Base-by-base conservation (phyloP, 2,797 vertebrate genomes). In the Austrolebias charrua region DNA sequence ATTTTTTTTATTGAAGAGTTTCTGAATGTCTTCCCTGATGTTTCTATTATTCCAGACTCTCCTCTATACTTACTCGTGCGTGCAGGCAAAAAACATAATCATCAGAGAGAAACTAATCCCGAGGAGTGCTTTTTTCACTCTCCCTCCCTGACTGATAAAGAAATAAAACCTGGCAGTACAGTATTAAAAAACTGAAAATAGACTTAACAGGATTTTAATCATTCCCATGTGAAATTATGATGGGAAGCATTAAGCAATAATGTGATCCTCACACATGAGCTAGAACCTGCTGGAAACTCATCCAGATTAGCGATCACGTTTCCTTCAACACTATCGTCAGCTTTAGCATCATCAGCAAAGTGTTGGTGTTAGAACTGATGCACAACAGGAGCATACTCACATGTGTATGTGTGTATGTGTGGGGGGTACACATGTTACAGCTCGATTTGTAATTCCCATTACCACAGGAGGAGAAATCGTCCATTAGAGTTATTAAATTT, bases 401-500 rank as follows among this genome's bases (percentile, higher is more conserved):
- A 44, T 52, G 42, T 29, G 46, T 66, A 71, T 13, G 38, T 69
- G 38, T 61, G 31, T 60, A 38, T 35, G 33, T 35, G 33, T 35
- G 33, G 33, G 7, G 33, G 52, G 15, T 31, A 46, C 12, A 18
- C 44, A 11, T 50, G 28, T 48, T 50, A 60, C 49, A 58, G 44
- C 63, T 77, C 75, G 71, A 73, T 81, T 76, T 56, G 46, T 54
- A 44, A 44, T 66, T 63, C 3, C 44, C 18, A 1, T 53, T 62
- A 46, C 77, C 75, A 80, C 55, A 49, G 38, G 42, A 59, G 56
- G 46, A 73, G 19, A 64, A 62, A 33, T 60, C 24, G 42, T 75
- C 73, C 84, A 88, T 90, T 83, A 87, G 54, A 44, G 65, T 81
- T 81, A 89, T 90, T 88, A 83, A 69, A 76, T 71, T 62, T 63